Evolutionary conservation across 2,797 vertebrate species (phyloP).

Genomic region (Natrix natrix): DNA sequence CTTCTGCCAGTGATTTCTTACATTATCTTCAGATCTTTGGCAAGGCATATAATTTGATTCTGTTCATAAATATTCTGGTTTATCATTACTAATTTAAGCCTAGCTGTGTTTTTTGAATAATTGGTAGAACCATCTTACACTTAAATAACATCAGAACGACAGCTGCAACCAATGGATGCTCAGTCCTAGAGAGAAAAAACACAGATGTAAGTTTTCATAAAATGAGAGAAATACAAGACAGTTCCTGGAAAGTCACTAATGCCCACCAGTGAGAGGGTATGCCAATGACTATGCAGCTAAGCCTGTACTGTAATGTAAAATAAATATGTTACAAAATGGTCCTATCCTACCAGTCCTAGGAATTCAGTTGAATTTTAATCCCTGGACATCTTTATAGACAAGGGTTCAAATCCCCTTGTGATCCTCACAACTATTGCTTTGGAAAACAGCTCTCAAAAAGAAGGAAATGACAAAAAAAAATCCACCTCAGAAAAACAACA

Average conservation of each 20-base stretch:
- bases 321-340: background rate
- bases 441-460: background rate
- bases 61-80: background rate
- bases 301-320: background rate
- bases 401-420: background rate
- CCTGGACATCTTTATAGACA: background rate
- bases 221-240: background rate
- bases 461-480: background rate
- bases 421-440: background rate
- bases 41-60: background rate
- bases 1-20: background rate
- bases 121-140: background rate
- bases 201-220: background rate
- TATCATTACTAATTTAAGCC: background rate
- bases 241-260: background rate
- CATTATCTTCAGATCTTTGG: background rate
- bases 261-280: background rate
- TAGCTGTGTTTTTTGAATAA: background rate
- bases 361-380: background rate
- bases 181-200: background rate
- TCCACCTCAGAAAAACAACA: background rate
- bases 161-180: background rate
- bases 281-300: background rate
- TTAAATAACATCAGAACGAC: background rate
- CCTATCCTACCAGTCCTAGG: background rate